phyloP scores from a whole-genome alignment of 30 jellyfish, hydroid and myxozoan species.

The Cassiopea xamachana region DNA sequence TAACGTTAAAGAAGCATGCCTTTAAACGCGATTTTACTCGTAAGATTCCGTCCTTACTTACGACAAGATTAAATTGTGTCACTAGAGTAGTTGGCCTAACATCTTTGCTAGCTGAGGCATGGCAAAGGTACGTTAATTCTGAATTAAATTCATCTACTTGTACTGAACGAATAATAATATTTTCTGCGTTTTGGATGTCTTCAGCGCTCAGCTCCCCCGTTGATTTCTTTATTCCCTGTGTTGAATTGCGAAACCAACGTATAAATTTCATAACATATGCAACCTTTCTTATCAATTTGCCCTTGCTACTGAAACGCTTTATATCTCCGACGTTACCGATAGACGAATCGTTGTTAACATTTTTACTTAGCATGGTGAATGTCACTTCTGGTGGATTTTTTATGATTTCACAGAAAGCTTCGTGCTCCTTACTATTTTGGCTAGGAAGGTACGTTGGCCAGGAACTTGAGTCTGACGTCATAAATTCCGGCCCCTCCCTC shows the following conservation, averaged over 20 bases:
- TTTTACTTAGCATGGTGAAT: background rate
- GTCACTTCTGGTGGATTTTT: slow-evolving; percentile 19
- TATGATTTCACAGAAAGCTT: background rate
- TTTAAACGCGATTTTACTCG: slow-evolving; percentile 13
- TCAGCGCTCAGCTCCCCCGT: background rate
- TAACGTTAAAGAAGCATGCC: background rate
- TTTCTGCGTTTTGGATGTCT: background rate
- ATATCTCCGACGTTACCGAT: slow-evolving; percentile 12
- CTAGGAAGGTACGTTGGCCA: slow-evolving; percentile 5
- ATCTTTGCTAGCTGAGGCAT: background rate
- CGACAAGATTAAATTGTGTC: background rate
- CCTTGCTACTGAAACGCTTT: background rate
- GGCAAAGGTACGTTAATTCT: background rate
- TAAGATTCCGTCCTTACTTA: slow-evolving; percentile 1
- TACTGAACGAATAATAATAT: background rate
- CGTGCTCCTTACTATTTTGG: background rate
- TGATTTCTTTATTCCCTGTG: background rate
- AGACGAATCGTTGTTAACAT: background rate
- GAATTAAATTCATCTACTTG: background rate
- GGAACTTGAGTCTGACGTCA: background rate
- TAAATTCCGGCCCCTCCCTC: slow-evolving; percentile 52
- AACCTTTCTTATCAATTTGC: slow-evolving; percentile 1
- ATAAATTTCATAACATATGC: slow-evolving; percentile 3
- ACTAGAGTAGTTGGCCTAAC: slow-evolving; percentile 15
- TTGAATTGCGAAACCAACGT: background rate